Percentiles rank a stretch among this genome's conserved stretches.
Evolutionary conservation across 2,888 invertebrate genomes (phyloP).

Genomic region (Nemotelus nigrinus): DNA sequence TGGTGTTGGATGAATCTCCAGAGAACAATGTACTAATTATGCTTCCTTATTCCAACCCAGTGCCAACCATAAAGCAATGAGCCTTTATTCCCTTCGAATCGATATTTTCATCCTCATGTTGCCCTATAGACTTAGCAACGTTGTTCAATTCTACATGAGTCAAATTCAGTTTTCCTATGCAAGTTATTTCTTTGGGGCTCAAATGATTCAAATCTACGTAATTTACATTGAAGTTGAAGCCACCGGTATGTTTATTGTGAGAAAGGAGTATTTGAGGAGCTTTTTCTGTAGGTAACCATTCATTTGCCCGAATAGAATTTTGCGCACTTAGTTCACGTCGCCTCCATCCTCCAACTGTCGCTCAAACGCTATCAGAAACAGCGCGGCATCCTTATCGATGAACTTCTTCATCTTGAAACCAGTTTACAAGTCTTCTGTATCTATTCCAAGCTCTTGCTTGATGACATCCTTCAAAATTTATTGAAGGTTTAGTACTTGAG

Average conservation of each 20-base stretch:
- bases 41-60: conserved; percentile 92
- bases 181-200: conserved; percentile 71
- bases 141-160: conserved; percentile 75
- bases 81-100: conserved; percentile 93
- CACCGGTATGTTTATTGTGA: conserved; percentile 92
- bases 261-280: conserved; percentile 87
- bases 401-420: conserved; percentile 98
- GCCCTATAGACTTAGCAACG: conserved; percentile 79
- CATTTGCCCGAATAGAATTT: conserved; percentile 89
- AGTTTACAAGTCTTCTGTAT: conserved; percentile 92
- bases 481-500: conserved; percentile 87
- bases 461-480: conserved; percentile 75
- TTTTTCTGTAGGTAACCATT: conserved; percentile 98
- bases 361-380: conserved; percentile 86
- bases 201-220: conserved; percentile 89
- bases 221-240: conserved; percentile 90
- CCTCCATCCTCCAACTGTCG: conserved; percentile 62
- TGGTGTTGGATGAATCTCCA: conserved; percentile 59
- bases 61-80: conserved; percentile 94
- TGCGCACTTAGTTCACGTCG: conserved; percentile 72
- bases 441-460: conserved; percentile 94
- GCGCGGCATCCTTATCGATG: conserved; percentile 89
- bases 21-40: conserved; percentile 93
- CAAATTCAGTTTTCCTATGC: conserved; percentile 79
- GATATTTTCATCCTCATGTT: conserved; percentile 77